phyloP scores from a whole-genome alignment of 2,888 invertebrate genomes.

The Byasa hedistus region DNA sequence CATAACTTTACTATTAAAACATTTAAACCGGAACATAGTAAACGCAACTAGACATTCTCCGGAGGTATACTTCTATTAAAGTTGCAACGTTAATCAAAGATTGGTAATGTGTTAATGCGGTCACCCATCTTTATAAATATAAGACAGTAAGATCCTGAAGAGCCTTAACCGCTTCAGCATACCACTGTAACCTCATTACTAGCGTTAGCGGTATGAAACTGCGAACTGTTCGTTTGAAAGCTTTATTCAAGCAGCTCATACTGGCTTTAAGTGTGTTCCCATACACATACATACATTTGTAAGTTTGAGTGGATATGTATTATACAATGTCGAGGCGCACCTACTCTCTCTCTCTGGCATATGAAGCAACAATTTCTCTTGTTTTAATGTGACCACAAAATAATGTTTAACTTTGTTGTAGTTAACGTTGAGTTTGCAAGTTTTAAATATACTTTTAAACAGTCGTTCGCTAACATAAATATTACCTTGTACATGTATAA shows the following conservation, averaged over 20 bases:
- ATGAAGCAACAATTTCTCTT: conserved; percentile 10
- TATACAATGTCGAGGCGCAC: conserved; percentile 19
- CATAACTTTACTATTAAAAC: no score
- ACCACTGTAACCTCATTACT: conserved; percentile 28
- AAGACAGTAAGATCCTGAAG: no score
- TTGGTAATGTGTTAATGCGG: no score
- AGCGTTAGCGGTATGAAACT: conserved; percentile 52
- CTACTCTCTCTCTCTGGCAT: conserved; percentile 14
- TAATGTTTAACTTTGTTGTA: background rate
- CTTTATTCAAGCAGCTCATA: conserved; percentile 50
- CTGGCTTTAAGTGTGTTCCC: conserved; percentile 26
- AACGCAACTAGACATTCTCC: no score
- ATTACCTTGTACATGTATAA: no score
- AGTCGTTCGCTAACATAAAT: no score
- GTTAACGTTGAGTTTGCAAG: background rate
- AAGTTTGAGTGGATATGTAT: conserved; percentile 20
- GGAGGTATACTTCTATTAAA: no score
- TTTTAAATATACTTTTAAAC: background rate
- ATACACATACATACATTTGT: conserved; percentile 29
- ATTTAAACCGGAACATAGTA: no score
- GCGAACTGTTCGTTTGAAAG: conserved; percentile 56
- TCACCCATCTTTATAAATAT: no score
- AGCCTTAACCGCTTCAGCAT: background rate
- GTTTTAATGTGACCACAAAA: conserved; percentile 17
- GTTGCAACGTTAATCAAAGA: no score